Percentiles rank a stretch among this genome's conserved stretches.
phyloP scores from a whole-genome alignment of 2,797 vertebrate species.

The Galagoides demidoff region DNA sequence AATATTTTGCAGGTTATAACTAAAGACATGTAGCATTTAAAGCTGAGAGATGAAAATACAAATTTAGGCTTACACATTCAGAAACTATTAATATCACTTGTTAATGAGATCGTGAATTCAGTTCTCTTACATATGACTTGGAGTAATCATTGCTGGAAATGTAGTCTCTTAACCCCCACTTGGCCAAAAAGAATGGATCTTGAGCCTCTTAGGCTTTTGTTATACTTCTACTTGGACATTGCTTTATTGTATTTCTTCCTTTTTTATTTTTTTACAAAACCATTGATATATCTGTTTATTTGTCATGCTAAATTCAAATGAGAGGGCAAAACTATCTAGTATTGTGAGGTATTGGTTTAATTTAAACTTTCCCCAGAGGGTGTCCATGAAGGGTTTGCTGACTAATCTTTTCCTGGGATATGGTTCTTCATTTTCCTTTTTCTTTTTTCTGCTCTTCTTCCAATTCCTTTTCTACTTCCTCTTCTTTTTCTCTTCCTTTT shows the following conservation, averaged over 20 bases:
- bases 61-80: not conserved
- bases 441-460: too few species aligned
- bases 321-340: too few species aligned
- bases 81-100: not conserved
- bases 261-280: too few species aligned
- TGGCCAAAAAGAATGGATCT: not conserved
- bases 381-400: too few species aligned
- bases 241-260: not conserved
- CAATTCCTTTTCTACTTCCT: too few species aligned
- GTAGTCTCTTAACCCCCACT: not conserved
- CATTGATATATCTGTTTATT: too few species aligned
- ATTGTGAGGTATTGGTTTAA: too few species aligned
- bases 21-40: not conserved
- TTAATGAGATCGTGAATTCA: not conserved
- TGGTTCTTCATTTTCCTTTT: too few species aligned
- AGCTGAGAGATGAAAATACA: not conserved
- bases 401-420: too few species aligned
- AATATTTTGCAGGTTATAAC: not conserved
- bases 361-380: too few species aligned
- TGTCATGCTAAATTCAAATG: too few species aligned
- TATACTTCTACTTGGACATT: not conserved
- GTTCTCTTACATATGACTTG: not conserved
- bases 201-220: not conserved
- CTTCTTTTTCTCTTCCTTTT: too few species aligned
- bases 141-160: not conserved